Evolutionary conservation across 2,888 invertebrate genomes (phyloP).

Genomic region (Isoperla grammatica): DNA sequence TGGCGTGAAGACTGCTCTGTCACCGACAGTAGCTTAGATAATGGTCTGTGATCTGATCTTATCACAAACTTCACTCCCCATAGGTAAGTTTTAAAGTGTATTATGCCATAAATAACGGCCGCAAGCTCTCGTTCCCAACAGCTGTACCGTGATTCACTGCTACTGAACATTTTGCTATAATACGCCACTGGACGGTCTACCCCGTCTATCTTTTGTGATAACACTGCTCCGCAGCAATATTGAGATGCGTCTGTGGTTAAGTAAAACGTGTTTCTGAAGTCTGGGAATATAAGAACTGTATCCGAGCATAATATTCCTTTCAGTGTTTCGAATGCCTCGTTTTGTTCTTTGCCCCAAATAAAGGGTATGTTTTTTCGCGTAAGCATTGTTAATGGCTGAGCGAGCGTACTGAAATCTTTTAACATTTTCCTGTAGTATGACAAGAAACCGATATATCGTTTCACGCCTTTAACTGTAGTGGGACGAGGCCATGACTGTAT

Average conservation of each 20-base stretch:
- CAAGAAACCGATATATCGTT: conserved; percentile 35
- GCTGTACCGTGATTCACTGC: conserved; percentile 29
- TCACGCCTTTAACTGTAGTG: conserved; percentile 26
- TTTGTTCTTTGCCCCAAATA: conserved; percentile 27
- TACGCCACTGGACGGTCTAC: conserved; percentile 29
- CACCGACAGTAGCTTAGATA: conserved; percentile 24
- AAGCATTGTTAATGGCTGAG: conserved; percentile 33
- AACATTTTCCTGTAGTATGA: conserved; percentile 37
- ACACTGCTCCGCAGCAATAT: conserved; percentile 33
- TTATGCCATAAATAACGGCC: no score
- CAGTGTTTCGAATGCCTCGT: conserved; percentile 29
- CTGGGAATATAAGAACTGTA: conserved; percentile 32
- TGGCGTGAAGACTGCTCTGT: not conserved
- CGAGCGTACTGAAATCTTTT: conserved; percentile 31
- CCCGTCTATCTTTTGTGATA: conserved; percentile 31
- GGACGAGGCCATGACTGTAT: conserved; percentile 31
- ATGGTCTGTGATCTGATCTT: conserved; percentile 27
- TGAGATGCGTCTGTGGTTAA: conserved; percentile 34
- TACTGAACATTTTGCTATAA: conserved; percentile 26
- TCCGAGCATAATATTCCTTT: conserved; percentile 26
- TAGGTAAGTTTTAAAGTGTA: conserved; percentile 25
- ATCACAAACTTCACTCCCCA: conserved; percentile 28
- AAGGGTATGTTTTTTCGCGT: conserved; percentile 32
- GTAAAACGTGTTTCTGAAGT: conserved; percentile 30
- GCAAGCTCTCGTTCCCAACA: conserved; percentile 26